Percentiles rank a stretch among this genome's conserved stretches.
phyloP scores from a whole-genome alignment of 1,140 invertebrate genomes.

The Batillaria attramentaria region DNA sequence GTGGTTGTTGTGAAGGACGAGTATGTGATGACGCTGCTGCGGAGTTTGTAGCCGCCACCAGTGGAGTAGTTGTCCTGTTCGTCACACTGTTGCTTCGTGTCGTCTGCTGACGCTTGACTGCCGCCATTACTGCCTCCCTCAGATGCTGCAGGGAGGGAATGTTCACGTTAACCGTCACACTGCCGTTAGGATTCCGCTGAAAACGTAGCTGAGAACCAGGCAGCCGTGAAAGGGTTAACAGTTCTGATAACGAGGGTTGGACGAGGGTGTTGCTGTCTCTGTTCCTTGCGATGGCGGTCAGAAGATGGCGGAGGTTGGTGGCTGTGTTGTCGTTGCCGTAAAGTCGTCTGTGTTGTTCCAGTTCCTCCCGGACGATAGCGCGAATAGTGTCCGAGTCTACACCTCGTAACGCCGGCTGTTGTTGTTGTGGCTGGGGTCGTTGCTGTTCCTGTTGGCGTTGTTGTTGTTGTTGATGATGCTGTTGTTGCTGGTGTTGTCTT shows the following conservation, averaged over 20 bases:
- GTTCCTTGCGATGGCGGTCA: not conserved
- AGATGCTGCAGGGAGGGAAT: not conserved
- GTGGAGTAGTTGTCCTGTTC: not conserved
- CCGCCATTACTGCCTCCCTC: not conserved
- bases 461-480: not conserved
- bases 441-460: not conserved
- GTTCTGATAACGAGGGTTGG: not conserved
- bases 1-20: not conserved
- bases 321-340: not conserved
- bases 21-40: constrained; percentile 3
- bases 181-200: not conserved
- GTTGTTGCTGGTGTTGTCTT: constrained; percentile 6
- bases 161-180: not conserved
- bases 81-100: not conserved
- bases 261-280: not conserved
- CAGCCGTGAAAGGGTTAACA: not conserved
- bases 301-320: not conserved
- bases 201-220: not conserved
- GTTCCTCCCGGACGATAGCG: constrained; percentile 14
- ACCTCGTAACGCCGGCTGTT: not conserved
- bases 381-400: not conserved
- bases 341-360: not conserved
- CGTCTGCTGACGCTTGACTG: not conserved
- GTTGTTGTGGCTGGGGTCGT: not conserved
- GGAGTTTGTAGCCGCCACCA: not conserved